Evolutionary conservation across 2,113 vertebrate species (phyloP), one percentile per base, ranked within the genome.

Genomic region (Charadrius vociferus): DNA sequence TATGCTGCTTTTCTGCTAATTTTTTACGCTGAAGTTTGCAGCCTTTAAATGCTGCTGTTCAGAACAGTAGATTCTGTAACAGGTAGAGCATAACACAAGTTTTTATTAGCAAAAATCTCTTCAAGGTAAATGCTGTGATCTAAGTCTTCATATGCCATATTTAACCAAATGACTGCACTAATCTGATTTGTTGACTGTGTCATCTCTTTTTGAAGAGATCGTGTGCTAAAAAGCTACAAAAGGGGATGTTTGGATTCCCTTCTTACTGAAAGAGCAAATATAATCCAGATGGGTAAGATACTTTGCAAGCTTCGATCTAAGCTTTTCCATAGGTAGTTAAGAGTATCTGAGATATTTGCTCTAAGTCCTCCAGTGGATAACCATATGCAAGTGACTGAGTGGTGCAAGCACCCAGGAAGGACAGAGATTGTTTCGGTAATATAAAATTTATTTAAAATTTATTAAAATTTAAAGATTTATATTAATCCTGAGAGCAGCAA

Each of bases 1-100:
- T 88, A 26, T 50, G 56, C 74, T 94, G 78, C 20, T 95, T 78
- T 55, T 65, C 59, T 71, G 58, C 81, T 45, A 5, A 29, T 55
- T 93, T 90, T 94, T 96, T 45, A 52, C 49, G 22, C 74, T 93
- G 77, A 71, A 80, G 49, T 94, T 81, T 81, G 36, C 68, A 90
- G 55, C 47, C 55, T 97, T 83, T 80, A 88, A 84, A 68, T 6
- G 32, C 78, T 93, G 62, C 56, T 91, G 49, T 45, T 94, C 41
- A 56, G 55, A 94, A 41, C 50, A 93, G 75, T 82, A 82, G 81
- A 65, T 62, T 77, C 49, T 27, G 9, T 62, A 77, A 58, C 22
- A 92, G 59, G 62, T 55, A 67, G 71, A 77, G 39, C 22, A 18
- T 90, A 81, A 84, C 32, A 81, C 24, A 47, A 73, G 58, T 91